phyloP scores from a whole-genome alignment of 2,888 invertebrate genomes.

The Aproaerema taeniolella region DNA sequence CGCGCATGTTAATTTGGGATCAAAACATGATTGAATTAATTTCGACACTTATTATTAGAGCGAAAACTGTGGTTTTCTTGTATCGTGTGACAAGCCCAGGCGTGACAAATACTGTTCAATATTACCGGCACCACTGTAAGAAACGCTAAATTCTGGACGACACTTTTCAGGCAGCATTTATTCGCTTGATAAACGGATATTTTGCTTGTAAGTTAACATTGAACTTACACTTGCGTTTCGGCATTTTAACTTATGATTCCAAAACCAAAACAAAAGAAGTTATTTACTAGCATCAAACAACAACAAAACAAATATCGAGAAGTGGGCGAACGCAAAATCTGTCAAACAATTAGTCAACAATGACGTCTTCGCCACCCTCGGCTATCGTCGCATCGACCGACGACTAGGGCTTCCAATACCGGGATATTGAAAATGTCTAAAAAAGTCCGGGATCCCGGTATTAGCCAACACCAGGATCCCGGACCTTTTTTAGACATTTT shows the following conservation, averaged over 20 bases:
- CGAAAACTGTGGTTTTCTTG: conserved; percentile 18
- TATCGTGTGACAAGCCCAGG: conserved; percentile 21
- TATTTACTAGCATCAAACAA: not conserved
- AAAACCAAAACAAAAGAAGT: not conserved
- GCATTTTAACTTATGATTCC: conserved; percentile 11
- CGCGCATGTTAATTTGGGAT: conserved; percentile 29
- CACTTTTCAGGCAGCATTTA: conserved; percentile 20
- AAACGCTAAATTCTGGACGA: conserved; percentile 26
- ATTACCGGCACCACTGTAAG: conserved; percentile 8
- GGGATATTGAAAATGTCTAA: not conserved
- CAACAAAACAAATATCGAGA: not conserved
- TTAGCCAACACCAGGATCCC: not conserved
- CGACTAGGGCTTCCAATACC: too few relatives aligned
- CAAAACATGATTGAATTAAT: conserved; percentile 28
- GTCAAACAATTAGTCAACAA: not conserved
- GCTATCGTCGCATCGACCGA: not conserved
- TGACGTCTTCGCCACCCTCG: not conserved
- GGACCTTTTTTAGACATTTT: too few relatives aligned
- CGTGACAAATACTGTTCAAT: conserved; percentile 18
- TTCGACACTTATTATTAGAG: conserved; percentile 22
- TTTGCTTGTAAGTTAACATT: conserved; percentile 26
- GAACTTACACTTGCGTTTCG: conserved; percentile 28
- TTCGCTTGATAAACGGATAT: conserved; percentile 30
- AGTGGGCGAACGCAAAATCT: not conserved
- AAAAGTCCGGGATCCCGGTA: not conserved